Base-by-base conservation (phyloP, 1,140 invertebrate genomes). In the Semibalanus balanoides region DNA sequence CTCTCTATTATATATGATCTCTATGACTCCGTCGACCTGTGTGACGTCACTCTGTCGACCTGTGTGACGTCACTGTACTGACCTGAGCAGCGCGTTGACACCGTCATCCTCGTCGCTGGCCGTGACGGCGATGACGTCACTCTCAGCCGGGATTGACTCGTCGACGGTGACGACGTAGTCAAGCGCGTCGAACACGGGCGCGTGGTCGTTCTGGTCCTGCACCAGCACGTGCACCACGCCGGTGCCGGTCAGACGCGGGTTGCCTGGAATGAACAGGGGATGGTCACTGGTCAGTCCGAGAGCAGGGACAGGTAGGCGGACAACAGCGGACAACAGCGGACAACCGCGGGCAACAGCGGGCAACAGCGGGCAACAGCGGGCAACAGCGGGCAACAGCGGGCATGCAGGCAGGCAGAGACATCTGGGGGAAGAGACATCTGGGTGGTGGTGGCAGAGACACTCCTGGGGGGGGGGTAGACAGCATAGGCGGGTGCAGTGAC, bases 171-270 rank as follows among this genome's bases (percentile, higher is more conserved):
- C 89, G 79, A 87, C 87, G 82, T 95, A 96, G 31, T 90, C 89
- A 80, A 91, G 89, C 28, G 76, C 73, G 43, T 77, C 76, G 79
- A 87, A 87, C 79, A 91, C 88, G 0, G 95, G 95, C 80, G 88
- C 90, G 83, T 97, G 94, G 83, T 98, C 95, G 83, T 98, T 98
- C 40, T 95, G 90, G 83, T 98, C 96, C 83, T 94, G 89, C 9
- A 99, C 93, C 73, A 94, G 85, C 64, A 99, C 89, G 79, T 88
- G 88, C 0, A 99, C 90, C 51, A 90, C 91, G 51, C 94, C 93
- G 0, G 93, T 92, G 74, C 93, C 94, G 27, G 93, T 96, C 30
- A 96, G 84, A 1, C 93, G 91, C 29, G 94, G 93, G 28, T 92
- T 93, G 76, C 93, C 93, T 94, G 84, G 3, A 40, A 40, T 7